These are phyloP conservation scores for Synergus itoensis DNA, from an alignment of 2,888 invertebrate genomes.

Conservation along the genomic window DNA sequence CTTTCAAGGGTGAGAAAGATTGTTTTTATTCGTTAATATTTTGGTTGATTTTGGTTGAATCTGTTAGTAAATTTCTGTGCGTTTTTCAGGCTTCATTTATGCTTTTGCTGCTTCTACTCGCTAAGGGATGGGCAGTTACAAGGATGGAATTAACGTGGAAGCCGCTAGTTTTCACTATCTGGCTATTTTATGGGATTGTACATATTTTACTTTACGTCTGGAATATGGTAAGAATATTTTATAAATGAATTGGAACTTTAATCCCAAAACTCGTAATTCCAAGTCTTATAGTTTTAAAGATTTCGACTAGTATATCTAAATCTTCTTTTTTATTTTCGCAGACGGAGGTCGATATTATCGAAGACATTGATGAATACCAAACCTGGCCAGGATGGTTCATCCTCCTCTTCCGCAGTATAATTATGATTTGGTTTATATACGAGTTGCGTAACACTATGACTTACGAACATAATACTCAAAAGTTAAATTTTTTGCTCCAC, in stretches of 20 bases:
- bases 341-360: constrained; percentile 97
- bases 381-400: constrained; percentile 99
- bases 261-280: constrained; percentile 7
- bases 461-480: constrained; percentile 89
- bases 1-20: constrained; percentile 87
- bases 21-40: constrained; percentile 26
- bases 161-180: constrained; percentile 90
- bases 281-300: constrained; percentile 2
- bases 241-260: background rate
- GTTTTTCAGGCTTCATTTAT: constrained; percentile 91
- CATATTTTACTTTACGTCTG: constrained; percentile 96
- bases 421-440: constrained; percentile 94
- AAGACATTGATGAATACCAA: constrained; percentile 98
- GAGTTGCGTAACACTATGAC: constrained; percentile 88
- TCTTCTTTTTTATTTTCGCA: constrained; percentile 76
- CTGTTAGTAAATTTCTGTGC: constrained; percentile 41
- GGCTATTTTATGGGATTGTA: constrained; percentile 94
- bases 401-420: constrained; percentile 89
- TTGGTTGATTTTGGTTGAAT: background rate
- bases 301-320: constrained; percentile 1
- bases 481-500: constrained; percentile 95
- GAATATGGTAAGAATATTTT: constrained; percentile 89
- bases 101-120: constrained; percentile 92
- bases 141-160: constrained; percentile 93
- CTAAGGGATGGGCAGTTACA: constrained; percentile 98